phyloP scores from a whole-genome alignment of 2,797 vertebrate genomes.

The Sarcoramphus papa region DNA sequence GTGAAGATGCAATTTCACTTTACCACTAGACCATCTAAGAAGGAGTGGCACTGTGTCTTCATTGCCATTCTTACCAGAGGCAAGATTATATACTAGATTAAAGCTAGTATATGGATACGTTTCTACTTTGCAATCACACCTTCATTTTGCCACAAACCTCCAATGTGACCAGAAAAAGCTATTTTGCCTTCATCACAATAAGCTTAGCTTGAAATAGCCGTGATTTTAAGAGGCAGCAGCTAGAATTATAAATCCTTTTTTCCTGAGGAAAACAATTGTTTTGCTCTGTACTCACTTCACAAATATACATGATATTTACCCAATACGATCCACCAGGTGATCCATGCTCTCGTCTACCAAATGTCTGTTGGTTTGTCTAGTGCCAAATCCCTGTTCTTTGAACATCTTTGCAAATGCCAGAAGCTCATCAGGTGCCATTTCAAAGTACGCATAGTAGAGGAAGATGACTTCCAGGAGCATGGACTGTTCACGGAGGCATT shows the following conservation, averaged over 20 bases:
- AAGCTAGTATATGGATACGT: background rate
- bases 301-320: slow-evolving; percentile 70
- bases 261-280: background rate
- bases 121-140: background rate
- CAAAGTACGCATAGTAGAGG: slow-evolving; percentile 95
- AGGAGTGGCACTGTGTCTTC: background rate
- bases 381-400: slow-evolving; percentile 94
- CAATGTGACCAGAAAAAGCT: background rate
- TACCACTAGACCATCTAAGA: background rate
- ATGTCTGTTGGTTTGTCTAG: slow-evolving; percentile 92
- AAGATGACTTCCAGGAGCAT: slow-evolving; percentile 96
- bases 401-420: slow-evolving; percentile 88
- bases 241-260: background rate
- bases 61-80: background rate
- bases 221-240: background rate
- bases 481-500: slow-evolving; percentile 93
- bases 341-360: slow-evolving; percentile 95
- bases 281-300: background rate
- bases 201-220: background rate
- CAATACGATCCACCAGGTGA: slow-evolving; percentile 88
- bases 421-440: slow-evolving; percentile 89
- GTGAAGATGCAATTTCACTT: background rate
- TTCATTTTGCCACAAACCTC: background rate
- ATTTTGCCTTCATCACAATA: background rate
- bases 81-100: background rate